These are phyloP conservation scores for Dicranocentrus wangi DNA, from an alignment of 2,888 invertebrate species.

Conservation along the genomic window DNA sequence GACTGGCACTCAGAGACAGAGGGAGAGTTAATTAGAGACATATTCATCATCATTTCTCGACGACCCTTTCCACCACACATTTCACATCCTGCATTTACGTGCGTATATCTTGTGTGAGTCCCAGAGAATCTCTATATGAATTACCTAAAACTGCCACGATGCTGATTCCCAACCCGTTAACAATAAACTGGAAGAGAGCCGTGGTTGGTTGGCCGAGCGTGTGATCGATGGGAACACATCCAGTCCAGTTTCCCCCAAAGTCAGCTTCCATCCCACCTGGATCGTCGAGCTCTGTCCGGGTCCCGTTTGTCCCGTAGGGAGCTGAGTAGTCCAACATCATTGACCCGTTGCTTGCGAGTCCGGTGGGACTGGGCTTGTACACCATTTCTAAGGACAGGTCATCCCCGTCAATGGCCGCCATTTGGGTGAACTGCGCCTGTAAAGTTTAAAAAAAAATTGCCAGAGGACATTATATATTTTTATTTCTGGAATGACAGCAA, in stretches of 20 bases:
- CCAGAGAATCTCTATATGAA: no score
- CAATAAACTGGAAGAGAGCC: conserved; percentile 84
- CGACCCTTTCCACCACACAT: no score
- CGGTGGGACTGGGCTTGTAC: conserved; percentile 19
- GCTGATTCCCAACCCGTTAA: conserved; percentile 88
- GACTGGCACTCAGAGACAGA: no score
- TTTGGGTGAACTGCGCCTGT: background rate
- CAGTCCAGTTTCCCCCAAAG: conserved; percentile 42
- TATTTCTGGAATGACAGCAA: background rate
- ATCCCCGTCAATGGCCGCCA: conserved; percentile 34
- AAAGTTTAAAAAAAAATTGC: background rate
- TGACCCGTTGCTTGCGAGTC: conserved; percentile 33
- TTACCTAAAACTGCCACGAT: conserved; percentile 77
- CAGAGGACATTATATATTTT: background rate
- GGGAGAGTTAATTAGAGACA: no score
- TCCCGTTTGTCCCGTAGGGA: conserved; percentile 21
- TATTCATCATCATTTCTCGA: no score
- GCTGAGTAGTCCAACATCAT: conserved; percentile 27
- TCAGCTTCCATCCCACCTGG: conserved; percentile 13
- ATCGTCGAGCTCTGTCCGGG: conserved; percentile 18
- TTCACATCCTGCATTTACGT: no score
- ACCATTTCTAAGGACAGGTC: conserved; percentile 49
- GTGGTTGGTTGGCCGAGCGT: conserved; percentile 69
- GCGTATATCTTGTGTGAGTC: no score
- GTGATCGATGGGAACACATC: conserved; percentile 36